Evolutionary conservation across 2,888 invertebrate species (phyloP), one percentile per base, ranked within the genome.

Genomic region (Drosophila mettleri): DNA sequence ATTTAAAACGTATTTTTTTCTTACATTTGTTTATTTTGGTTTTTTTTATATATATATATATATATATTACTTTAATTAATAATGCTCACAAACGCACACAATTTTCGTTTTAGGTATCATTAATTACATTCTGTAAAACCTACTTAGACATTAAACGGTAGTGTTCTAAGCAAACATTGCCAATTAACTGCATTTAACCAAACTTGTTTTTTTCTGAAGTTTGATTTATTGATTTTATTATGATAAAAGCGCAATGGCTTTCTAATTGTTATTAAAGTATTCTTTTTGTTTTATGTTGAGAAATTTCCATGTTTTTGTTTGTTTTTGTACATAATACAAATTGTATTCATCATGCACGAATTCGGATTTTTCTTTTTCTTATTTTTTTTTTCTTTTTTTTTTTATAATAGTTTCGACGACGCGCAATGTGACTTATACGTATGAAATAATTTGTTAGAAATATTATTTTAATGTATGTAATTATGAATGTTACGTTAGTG

Each of bases 251-350:
- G 65, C 58, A 39, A 39, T 9, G 38, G 66, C 65, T 55, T 66
- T 60, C 51, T 38, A 59, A 55, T 60, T 54, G 29, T 61, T 52
- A 33, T 58, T 63, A 31, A 58, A 20, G 27, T 51, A 46, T 29
- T 29, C 38, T 51, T 46, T 33, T 54, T 55, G 66, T 62, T 59
- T 60, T 55, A 36, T 59, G 38, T 58, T 51, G 62, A 55, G 54
- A 45, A 61, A 61, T 60, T 62, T 73, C 31, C n/a, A n/a, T n/a
- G n/a, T n/a, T n/a, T n/a, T 63, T 63, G 22, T 14, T 33, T 33
- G 8, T 70, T 78, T 82, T 83, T 84, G 86, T 84, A 84, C 83
- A 84, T 86, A 83, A 84, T 84, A 80, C 83, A 84, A 84, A 80
- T 62, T 75, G 71, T 73, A 73, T 78, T 70, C 57, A 69, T 48